These are phyloP conservation scores for Melitaea cinxia DNA, from an alignment of 1,140 invertebrate species.

Conservation along the genomic window DNA sequence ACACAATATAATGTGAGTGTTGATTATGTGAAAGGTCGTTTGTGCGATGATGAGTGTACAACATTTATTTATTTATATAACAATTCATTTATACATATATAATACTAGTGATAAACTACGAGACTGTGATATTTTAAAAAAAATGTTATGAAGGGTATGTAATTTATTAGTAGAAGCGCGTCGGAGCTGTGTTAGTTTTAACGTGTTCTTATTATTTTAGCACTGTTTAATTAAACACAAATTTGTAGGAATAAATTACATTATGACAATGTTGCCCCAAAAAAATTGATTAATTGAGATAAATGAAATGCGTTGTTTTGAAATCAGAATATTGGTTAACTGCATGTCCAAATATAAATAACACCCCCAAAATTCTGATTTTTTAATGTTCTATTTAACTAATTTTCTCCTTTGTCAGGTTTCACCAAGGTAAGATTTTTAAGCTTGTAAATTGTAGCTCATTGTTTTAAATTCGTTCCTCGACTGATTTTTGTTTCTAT, in stretches of 20 bases:
- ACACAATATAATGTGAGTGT: not conserved
- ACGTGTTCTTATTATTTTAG: not conserved
- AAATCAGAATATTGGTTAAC: conserved; percentile 36
- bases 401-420: conserved; percentile 50
- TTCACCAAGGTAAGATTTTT: conserved; percentile 47
- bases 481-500: conserved; percentile 16
- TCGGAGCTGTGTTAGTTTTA: not conserved
- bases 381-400: conserved; percentile 34
- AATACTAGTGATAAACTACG: conserved; percentile 1
- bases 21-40: not conserved
- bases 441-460: conserved; percentile 34
- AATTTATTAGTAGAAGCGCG: not conserved
- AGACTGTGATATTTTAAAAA: not conserved
- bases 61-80: conserved; percentile 18
- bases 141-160: not conserved
- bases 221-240: not conserved
- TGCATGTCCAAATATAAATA: conserved; percentile 11
- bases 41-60: conserved; percentile 1
- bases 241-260: not conserved
- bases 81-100: conserved; percentile 16
- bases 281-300: not conserved
- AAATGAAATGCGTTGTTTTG: conserved; percentile 10
- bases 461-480: conserved; percentile 14
- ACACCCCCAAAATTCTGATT: conserved; percentile 38
- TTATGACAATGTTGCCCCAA: not conserved